Evolutionary conservation across 2,888 invertebrate genomes (phyloP).

Genomic region (Euspilapteryx auroguttella): DNA sequence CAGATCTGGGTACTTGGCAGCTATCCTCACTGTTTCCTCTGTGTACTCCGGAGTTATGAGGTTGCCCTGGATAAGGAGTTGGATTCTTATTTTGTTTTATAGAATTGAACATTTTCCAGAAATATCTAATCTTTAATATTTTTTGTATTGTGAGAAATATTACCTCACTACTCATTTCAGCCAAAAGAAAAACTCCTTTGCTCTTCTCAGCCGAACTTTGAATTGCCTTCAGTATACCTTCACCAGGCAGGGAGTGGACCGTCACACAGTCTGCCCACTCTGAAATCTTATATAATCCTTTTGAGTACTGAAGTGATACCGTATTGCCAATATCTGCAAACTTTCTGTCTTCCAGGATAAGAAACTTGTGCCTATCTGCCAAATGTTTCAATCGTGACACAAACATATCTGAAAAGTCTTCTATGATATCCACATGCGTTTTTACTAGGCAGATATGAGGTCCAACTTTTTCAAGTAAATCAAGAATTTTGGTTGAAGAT

Average conservation of each 20-base stretch:
- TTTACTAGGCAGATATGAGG: constrained; percentile 87
- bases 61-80: constrained; percentile 33
- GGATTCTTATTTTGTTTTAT: no score
- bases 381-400: constrained; percentile 64
- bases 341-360: constrained; percentile 95
- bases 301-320: constrained; percentile 77
- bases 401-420: constrained; percentile 74
- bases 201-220: constrained; percentile 36
- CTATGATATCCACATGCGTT: constrained; percentile 86
- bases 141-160: no score
- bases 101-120: no score
- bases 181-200: constrained; percentile 79
- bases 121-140: constrained; percentile 4
- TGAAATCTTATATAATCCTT: constrained; percentile 74
- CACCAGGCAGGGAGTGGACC: constrained; percentile 86
- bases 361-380: constrained; percentile 78
- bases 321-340: constrained; percentile 97
- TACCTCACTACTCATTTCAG: constrained; percentile 82
- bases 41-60: constrained; percentile 67
- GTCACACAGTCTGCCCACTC: constrained; percentile 94
- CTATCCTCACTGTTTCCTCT: constrained; percentile 72
- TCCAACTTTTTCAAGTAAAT: constrained; percentile 74
- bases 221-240: constrained; percentile 66
- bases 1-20: constrained; percentile 69
- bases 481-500: constrained; percentile 67